A percentile compares a stretch with the other conserved stretches of the same genome.
Evolutionary conservation across 2,797 vertebrate species (phyloP).

Genomic region (Dendrocincla fuliginosa): DNA sequence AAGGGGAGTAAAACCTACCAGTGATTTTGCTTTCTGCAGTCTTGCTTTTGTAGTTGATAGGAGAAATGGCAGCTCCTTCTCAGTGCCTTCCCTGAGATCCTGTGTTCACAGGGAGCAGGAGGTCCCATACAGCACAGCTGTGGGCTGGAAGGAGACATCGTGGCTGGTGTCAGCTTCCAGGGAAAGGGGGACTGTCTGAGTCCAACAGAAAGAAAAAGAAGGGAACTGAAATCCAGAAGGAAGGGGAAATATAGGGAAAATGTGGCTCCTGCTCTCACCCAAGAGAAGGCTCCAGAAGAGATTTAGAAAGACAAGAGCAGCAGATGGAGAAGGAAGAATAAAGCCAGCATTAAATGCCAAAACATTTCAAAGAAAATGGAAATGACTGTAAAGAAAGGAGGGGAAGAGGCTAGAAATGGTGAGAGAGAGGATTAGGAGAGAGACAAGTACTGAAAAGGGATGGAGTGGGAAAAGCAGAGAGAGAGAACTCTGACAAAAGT

Average conservation of each 20-base stretch:
- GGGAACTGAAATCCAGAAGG: constrained; percentile 10
- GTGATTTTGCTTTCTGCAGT: not conserved
- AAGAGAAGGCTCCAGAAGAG: constrained; percentile 54
- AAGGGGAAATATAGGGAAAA: not conserved
- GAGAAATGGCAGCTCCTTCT: not conserved
- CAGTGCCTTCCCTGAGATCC: not conserved
- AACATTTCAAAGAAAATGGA: constrained; percentile 68
- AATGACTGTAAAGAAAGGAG: constrained; percentile 62
- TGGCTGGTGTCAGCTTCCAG: not conserved
- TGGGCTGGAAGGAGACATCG: not conserved
- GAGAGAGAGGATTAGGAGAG: constrained; percentile 33
- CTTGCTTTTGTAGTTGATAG: not conserved
- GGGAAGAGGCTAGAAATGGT: constrained; percentile 28
- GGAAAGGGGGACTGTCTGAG: not conserved
- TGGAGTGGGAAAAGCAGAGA: not conserved
- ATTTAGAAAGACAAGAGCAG: constrained; percentile 66
- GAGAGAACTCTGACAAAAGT: not conserved
- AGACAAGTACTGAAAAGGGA: not conserved
- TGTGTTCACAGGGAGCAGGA: not conserved
- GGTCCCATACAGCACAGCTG: not conserved
- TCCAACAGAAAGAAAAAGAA: not conserved
- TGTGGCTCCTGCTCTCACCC: not conserved
- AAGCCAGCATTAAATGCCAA: constrained; percentile 64
- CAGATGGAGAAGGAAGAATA: constrained; percentile 69
- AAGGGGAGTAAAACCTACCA: not conserved